Base-by-base conservation (phyloP, 2,113 vertebrate species). In the Alexandromys fortis region DNA sequence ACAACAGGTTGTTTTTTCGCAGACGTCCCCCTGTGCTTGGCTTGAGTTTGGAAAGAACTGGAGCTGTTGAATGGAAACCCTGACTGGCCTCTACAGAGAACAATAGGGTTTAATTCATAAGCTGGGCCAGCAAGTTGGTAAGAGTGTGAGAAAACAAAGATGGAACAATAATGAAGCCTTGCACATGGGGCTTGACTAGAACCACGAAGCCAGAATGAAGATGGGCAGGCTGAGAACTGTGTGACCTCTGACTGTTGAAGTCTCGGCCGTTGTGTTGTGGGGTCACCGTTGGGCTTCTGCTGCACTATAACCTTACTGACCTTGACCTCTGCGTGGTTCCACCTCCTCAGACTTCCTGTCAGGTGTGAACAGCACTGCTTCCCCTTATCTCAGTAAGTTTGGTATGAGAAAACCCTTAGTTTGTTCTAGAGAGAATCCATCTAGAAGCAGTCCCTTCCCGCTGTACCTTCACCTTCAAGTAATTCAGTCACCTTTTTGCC, bases 1-100 rank as follows among this genome's bases (percentile, higher is more conserved):
- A 98, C 83, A 98, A 97, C 97, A 97, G 97, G 72, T 97, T 98
- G 96, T 94, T 98, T 98, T 98, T 98, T 98, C 79, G 97, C 82
- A 96, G 96, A 96, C 90, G 96, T 97, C 65, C 33, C 94, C 87
- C 78, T 97, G 81, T 96, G 30, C 78, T 95, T 38, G 30, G n/a
- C 94, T 98, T 96, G 97, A 96, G 95, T 95, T 92, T 83, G 94
- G 86, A 90, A 79, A 88, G 97, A 22, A 61, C 17, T 73, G 89
- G 45, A 35, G 89, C 93, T 75, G 92, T 97, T 96, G 83, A 95
- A 33, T 96, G 92, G 65, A 52, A 97, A 96, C 97, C 61, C 77
- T 86, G 63, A 96, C 86, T 95, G 95, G 95, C 94, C 67, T 98
- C 77, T 97, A 82, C 55, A 94, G 89, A 96, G 79, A 94, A 55